phyloP scores from a whole-genome alignment of 2,888 invertebrate genomes.

The Nomada goodeniana region DNA sequence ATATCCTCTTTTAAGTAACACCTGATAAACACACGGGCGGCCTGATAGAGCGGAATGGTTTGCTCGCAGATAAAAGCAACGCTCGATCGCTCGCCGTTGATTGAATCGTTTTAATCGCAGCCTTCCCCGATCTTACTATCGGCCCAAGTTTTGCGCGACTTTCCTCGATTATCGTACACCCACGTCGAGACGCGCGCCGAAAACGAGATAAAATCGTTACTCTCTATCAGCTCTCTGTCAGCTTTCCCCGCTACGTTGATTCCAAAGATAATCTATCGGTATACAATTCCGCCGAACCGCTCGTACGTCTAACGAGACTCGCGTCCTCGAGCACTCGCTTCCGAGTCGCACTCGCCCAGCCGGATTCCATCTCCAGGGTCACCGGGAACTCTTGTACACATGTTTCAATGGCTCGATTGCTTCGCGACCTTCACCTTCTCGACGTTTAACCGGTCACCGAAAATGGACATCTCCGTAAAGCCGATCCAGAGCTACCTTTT shows the following conservation, averaged over 20 bases:
- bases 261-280: not conserved
- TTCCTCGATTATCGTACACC: conserved; percentile 24
- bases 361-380: conserved; percentile 64
- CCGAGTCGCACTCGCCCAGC: conserved; percentile 55
- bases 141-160: not conserved
- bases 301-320: not conserved
- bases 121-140: not conserved
- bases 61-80: conserved; percentile 7
- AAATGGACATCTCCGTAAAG: conserved; percentile 14
- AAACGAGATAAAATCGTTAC: not conserved
- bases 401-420: conserved; percentile 47
- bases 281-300: not conserved
- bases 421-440: conserved; percentile 51
- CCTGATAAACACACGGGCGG: conserved; percentile 39
- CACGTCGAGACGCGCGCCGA: not conserved
- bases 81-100: conserved; percentile 19
- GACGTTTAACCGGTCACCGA: conserved; percentile 29
- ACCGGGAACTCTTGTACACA: conserved; percentile 22
- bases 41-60: conserved; percentile 17
- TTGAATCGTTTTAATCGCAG: conserved; percentile 20
- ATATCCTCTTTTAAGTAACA: conserved; percentile 43
- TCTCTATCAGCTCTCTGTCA: not conserved
- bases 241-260: not conserved
- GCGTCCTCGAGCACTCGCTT: conserved; percentile 39
- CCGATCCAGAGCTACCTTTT: not conserved